Percentiles rank a stretch among this genome's conserved stretches.
phyloP scores from a whole-genome alignment of 2,113 vertebrate species.

The Xenopus laevis region DNA sequence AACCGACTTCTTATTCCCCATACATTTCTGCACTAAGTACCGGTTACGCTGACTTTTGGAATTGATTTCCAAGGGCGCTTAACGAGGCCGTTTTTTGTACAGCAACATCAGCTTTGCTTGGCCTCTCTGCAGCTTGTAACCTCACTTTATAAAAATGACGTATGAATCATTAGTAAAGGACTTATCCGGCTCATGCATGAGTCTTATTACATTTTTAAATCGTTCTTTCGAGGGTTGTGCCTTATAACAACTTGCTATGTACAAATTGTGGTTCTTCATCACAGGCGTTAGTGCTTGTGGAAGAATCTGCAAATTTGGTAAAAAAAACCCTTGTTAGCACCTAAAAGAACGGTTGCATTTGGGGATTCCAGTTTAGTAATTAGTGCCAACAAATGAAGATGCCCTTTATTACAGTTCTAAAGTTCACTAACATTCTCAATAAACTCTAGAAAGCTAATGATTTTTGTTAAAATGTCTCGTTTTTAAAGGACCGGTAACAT shows the following conservation, averaged over 20 bases:
- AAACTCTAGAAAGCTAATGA: too few species aligned
- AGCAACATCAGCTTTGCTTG: neutral
- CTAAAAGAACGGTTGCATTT: too few species aligned
- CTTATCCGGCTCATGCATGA: neutral
- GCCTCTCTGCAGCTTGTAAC: constrained; percentile 5
- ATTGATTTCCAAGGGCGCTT: constrained; percentile 13
- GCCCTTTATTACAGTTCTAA: too few species aligned
- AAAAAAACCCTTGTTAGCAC: neutral
- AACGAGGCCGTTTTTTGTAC: constrained; percentile 8
- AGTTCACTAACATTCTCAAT: too few species aligned
- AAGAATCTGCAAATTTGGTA: neutral
- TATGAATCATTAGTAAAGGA: constrained; percentile 12
- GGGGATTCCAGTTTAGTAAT: too few species aligned
- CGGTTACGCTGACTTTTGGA: constrained; percentile 7
- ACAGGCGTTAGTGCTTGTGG: too few species aligned
- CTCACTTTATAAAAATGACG: neutral
- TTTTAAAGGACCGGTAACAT: too few species aligned
- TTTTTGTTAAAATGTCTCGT: too few species aligned
- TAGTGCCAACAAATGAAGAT: too few species aligned
- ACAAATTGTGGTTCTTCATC: neutral
- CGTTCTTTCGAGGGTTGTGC: neutral
- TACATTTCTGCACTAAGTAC: constrained; percentile 10
- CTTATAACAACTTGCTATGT: neutral
- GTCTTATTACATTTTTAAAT: constrained; percentile 7
- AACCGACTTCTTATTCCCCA: constrained; percentile 13